These are phyloP conservation scores for Acanthiza pusilla DNA, from an alignment of 2,797 vertebrate genomes.

Conservation along the genomic window DNA sequence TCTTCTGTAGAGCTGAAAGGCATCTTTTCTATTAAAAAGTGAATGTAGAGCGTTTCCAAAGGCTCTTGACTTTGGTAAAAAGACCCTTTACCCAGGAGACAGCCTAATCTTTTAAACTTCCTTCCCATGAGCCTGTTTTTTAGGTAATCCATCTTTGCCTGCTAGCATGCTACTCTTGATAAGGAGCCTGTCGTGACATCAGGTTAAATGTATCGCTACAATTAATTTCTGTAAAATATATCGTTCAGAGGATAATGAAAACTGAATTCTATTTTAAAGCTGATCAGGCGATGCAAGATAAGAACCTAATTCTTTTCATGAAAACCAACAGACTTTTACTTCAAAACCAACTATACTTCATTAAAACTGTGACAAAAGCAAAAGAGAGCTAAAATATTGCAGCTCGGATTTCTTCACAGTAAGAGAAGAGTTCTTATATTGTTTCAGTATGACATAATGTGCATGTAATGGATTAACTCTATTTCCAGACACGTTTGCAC, in stretches of 20 bases:
- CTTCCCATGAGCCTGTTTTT: slow-evolving; percentile 26
- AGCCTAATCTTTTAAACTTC: slow-evolving; percentile 46
- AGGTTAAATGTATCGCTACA: slow-evolving; percentile 66
- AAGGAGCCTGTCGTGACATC: slow-evolving; percentile 62
- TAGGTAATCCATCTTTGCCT: slow-evolving; percentile 59
- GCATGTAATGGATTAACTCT: slow-evolving; percentile 53
- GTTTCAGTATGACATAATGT: slow-evolving; percentile 59
- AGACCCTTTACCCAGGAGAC: slow-evolving; percentile 13
- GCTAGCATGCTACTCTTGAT: slow-evolving; percentile 49
- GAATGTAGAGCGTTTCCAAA: not conserved
- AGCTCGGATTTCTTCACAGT: slow-evolving; percentile 46
- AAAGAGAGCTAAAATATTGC: slow-evolving; percentile 48
- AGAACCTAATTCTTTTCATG: slow-evolving; percentile 67
- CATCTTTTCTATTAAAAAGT: not conserved
- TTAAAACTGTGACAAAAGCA: slow-evolving; percentile 67
- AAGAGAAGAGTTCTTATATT: slow-evolving; percentile 55
- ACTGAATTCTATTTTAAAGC: slow-evolving; percentile 42
- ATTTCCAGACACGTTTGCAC: slow-evolving; percentile 51
- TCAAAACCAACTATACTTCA: slow-evolving; percentile 65
- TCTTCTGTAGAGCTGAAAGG: not conserved
- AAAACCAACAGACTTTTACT: slow-evolving; percentile 62
- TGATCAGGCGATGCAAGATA: not conserved
- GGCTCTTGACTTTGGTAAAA: slow-evolving; percentile 23
- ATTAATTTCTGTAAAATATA: slow-evolving; percentile 66
- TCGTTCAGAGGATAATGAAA: slow-evolving; percentile 66